Conservation (phyloP, 2,113 vertebrate genomes). For the Lampris megalopsis region DNA sequence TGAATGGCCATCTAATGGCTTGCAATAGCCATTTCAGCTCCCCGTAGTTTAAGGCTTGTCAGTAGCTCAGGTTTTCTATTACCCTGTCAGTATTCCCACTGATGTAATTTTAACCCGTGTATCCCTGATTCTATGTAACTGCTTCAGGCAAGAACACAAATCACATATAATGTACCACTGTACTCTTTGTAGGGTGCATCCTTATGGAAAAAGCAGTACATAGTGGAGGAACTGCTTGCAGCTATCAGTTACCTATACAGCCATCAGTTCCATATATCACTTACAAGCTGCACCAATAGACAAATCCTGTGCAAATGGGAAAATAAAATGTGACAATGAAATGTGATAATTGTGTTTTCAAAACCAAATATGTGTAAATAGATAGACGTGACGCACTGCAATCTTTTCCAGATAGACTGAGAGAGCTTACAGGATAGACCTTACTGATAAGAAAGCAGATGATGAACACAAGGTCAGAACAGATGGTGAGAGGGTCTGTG, state of each 20-base stretch:
- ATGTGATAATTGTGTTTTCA: no score
- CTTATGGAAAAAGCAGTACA: slow-evolving; percentile 6
- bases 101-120: slow-evolving; percentile 69
- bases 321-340: no score
- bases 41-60: slow-evolving; percentile 37
- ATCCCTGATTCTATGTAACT: slow-evolving; percentile 46
- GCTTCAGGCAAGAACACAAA: slow-evolving; percentile 63
- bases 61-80: slow-evolving; percentile 37
- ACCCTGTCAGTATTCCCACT: slow-evolving; percentile 58
- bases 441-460: not conserved
- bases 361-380: no score
- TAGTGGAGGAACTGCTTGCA: slow-evolving; percentile 36
- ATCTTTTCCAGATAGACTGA: not conserved
- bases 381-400: no score
- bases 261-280: no score
- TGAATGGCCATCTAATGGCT: slow-evolving; percentile 55
- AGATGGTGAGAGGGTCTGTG: slow-evolving; percentile 5
- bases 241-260: slow-evolving; percentile 3
- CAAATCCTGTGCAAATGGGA: no score
- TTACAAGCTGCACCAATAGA: no score
- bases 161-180: slow-evolving; percentile 53
- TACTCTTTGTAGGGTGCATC: slow-evolving; percentile 35
- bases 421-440: not conserved
- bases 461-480: not conserved
- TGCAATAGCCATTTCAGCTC: slow-evolving; percentile 27